Base-by-base conservation (phyloP, 2,888 invertebrate genomes). In the Gryllus longicercus region DNA sequence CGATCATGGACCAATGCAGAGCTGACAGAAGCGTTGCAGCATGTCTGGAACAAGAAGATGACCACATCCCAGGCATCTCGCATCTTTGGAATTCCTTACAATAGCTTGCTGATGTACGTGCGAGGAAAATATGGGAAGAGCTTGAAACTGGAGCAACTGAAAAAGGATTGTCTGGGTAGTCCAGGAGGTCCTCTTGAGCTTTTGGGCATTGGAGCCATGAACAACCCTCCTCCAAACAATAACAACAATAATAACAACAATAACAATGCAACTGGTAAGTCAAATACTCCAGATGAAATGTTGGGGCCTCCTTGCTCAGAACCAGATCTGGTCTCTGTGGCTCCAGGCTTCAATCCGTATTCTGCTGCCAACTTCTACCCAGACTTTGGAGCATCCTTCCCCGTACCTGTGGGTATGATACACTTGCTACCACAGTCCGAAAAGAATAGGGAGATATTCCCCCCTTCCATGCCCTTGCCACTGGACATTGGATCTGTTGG, bases 31-130 rank as follows among this genome's bases (percentile, higher is more conserved):
- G 96, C 96, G 2, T 90, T 96, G 79, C 95, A 95, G 85, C 95
- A 96, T 87, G 96, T 96, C n/a, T 96, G 96, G 96, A 96, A 96
- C 88, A 96, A 96, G 86, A 96, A 95, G 87, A 96, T 96, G 95
- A 96, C 96, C 82, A 96, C 96, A 76, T 95, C 95, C 85, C 95
- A 96, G 87, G 96, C 96, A 14, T 96, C 95, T 49, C 89, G 96
- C 82, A 94, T 96, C 86, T 96, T 95, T 88, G 96, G 96, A 76
- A 96, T 96, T 83, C 96, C 96, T n/a, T 96, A 96, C 90, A 96
- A 96, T 88, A 95, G 95, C 77, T 89, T 96, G 78, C 89, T 96
- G 80, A 96, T 96, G 96, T 96, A 96, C 88, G 96, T 96, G 50
- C 91, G 96, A 77, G 96, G 96, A 79, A 96, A 96, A 86, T 96